Evolutionary conservation across 2,888 invertebrate genomes (phyloP).

Genomic region (Ferdinandea cuprea): DNA sequence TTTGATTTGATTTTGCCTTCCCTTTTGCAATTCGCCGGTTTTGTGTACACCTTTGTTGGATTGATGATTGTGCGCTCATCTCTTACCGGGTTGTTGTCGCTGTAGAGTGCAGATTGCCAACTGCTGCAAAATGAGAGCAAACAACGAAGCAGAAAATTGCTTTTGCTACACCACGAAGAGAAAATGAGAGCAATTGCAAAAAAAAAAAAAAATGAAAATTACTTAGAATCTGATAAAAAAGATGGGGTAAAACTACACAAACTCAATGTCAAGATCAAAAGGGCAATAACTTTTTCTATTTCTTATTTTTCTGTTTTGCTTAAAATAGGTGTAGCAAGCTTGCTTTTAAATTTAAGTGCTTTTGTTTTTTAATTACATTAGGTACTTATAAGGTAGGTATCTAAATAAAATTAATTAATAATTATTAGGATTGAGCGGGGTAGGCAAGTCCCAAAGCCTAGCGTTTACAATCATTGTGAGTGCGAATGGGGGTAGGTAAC

Average conservation of each 20-base stretch:
- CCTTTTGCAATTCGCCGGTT: conserved; percentile 50
- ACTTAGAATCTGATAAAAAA: conserved; percentile 32
- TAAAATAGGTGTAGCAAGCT: too few species aligned
- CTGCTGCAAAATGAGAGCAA: conserved; percentile 55
- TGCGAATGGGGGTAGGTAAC: too few species aligned
- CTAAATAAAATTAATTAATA: too few species aligned
- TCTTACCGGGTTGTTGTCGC: conserved; percentile 2
- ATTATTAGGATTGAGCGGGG: too few species aligned
- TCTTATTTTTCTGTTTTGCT: neutral
- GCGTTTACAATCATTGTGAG: too few species aligned
- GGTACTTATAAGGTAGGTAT: too few species aligned
- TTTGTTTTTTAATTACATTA: too few species aligned
- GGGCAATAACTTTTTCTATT: conserved; percentile 63
- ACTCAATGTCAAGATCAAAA: conserved; percentile 71
- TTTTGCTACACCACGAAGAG: conserved; percentile 34
- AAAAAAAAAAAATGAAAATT: conserved; percentile 44
- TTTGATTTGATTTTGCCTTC: conserved; percentile 61
- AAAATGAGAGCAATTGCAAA: conserved; percentile 44
- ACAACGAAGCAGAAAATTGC: conserved; percentile 37
- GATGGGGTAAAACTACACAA: conserved; percentile 17
- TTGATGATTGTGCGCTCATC: conserved; percentile 40
- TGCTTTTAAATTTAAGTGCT: too few species aligned
- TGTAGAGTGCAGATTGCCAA: conserved; percentile 12
- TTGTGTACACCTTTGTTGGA: conserved; percentile 1
- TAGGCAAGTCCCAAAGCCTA: too few species aligned